Conservation (phyloP, 2,888 invertebrate species). For the Gastracanthus pulcherrimus region DNA sequence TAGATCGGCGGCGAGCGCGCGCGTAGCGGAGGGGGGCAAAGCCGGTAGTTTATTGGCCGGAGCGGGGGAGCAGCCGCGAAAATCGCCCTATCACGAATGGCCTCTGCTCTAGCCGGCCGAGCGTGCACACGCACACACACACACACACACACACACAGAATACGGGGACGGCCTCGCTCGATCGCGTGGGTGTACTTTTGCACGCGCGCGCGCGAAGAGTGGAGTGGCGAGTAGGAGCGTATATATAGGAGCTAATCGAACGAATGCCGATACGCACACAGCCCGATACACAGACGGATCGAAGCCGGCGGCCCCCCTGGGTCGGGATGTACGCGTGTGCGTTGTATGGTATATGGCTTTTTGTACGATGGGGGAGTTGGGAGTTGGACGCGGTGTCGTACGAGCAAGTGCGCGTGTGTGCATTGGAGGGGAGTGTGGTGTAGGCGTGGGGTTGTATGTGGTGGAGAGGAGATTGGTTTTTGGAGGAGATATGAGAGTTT, state of each 20-base stretch:
- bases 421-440: no score
- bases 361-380: no score
- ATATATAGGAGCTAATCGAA: constrained; percentile 27
- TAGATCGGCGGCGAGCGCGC: constrained; percentile 16
- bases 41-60: constrained; percentile 51
- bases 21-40: constrained; percentile 5
- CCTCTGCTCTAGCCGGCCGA: not conserved
- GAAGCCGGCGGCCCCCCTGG: not conserved
- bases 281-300: constrained; percentile 10
- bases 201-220: not conserved
- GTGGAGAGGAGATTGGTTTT: not conserved
- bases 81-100: constrained; percentile 52
- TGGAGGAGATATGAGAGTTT: no score
- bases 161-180: not conserved
- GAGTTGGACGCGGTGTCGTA: no score
- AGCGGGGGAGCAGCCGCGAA: constrained; percentile 55
- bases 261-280: constrained; percentile 48
- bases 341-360: not conserved
- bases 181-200: not conserved
- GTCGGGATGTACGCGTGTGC: not conserved
- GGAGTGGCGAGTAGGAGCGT: no score
- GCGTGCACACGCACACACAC: not conserved
- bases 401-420: not conserved
- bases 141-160: not conserved
- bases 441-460: no score